Percentiles rank a stretch among this genome's conserved stretches.
phyloP scores from a whole-genome alignment of 2,797 vertebrate genomes.

The Phaenicophaeus curvirostris region DNA sequence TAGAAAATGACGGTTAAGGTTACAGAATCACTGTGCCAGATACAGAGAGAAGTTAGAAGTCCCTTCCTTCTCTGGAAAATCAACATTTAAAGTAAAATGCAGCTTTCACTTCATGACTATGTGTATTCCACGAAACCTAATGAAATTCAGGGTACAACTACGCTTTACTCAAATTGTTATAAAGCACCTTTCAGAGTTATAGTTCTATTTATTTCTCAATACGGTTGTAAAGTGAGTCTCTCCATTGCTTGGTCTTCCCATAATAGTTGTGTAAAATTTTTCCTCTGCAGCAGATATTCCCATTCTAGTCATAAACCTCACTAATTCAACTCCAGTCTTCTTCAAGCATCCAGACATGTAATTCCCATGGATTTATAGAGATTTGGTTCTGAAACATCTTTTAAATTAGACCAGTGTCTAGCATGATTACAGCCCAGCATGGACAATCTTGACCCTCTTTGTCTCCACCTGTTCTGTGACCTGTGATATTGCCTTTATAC shows the following conservation, averaged over 20 bases:
- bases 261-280: not conserved
- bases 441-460: not conserved
- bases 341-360: not conserved
- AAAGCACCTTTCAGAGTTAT: not conserved
- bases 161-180: not conserved
- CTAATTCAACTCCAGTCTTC: not conserved
- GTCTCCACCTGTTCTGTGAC: not conserved
- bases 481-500: not conserved
- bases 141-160: not conserved
- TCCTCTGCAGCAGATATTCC: not conserved
- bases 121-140: not conserved
- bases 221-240: not conserved
- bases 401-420: not conserved
- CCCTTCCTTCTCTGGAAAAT: not conserved
- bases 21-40: not conserved
- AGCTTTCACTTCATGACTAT: not conserved
- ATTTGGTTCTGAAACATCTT: not conserved
- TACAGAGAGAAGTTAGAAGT: not conserved
- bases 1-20: not conserved
- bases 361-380: not conserved
- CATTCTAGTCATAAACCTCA: not conserved
- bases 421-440: not conserved
- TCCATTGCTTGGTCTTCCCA: not conserved
- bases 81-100: not conserved
- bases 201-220: not conserved